Conservation (phyloP, 2,888 invertebrate genomes). For the Drosophila diplacantha region DNA sequence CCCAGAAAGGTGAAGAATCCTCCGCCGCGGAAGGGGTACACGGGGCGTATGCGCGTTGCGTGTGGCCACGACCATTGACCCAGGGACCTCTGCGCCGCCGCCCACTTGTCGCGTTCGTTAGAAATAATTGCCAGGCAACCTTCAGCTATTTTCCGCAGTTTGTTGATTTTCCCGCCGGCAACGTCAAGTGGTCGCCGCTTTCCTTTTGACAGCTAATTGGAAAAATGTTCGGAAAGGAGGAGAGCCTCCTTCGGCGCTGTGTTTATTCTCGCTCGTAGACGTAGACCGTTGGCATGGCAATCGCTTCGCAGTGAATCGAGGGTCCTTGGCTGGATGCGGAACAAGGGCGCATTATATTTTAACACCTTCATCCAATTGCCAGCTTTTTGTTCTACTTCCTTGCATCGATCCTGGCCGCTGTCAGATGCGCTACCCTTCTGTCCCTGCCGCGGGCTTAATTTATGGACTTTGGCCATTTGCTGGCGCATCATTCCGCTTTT, state of each 20-base stretch:
- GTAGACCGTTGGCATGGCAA: constrained; percentile 29
- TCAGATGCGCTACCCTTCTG: constrained; percentile 46
- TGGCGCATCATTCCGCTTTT: constrained; percentile 48
- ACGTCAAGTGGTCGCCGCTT: constrained; percentile 47
- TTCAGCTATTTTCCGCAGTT: constrained; percentile 9
- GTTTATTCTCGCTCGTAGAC: constrained; percentile 32
- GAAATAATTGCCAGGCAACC: constrained; percentile 61
- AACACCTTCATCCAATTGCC: constrained; percentile 77
- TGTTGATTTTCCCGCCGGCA: constrained; percentile 29
- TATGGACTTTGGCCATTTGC: constrained; percentile 74
- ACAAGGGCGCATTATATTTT: constrained; percentile 67
- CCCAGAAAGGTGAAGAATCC: constrained; percentile 15
- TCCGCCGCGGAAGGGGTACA: not conserved
- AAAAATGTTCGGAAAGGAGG: constrained; percentile 43
- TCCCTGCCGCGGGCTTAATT: constrained; percentile 63
- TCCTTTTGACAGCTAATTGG: constrained; percentile 60
- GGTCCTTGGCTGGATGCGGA: constrained; percentile 32
- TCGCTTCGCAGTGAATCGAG: constrained; percentile 8
- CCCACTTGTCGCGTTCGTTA: constrained; percentile 51
- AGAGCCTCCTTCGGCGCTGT: not conserved
- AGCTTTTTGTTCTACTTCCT: constrained; percentile 54
- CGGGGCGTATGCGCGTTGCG: constrained; percentile 56
- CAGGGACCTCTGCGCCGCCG: constrained; percentile 35
- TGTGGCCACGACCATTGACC: constrained; percentile 58
- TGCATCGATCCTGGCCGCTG: constrained; percentile 60